Evolutionary conservation across 2,888 invertebrate genomes (phyloP), one percentile per base, ranked within the genome.

Genomic region (Dasysyrphus tricinctus): DNA sequence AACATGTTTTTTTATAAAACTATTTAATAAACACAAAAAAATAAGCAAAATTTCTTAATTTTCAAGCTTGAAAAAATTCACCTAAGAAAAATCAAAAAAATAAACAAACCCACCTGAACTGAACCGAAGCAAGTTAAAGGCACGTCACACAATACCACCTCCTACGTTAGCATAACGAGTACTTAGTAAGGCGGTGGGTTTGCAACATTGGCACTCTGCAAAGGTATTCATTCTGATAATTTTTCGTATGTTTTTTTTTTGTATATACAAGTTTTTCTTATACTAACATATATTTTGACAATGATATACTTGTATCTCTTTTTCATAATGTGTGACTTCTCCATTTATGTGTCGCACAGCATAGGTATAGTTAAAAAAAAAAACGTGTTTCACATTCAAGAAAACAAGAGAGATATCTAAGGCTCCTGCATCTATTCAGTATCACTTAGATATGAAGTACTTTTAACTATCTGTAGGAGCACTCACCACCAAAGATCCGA

Each of bases 271-370:
- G 61, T 44, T 59, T 54, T 37, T 19, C 12, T 19, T 56, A 24
- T 56, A n/a, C n/a, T n/a, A n/a, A n/a, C n/a, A n/a, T n/a, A 29
- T 54, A 47, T 44, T 82, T 77, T 82, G 72, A 78, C 78, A 82
- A 78, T 73, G 72, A 82, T 73, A 82, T 73, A 73, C 73, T 44
- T 61, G 39, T 51, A 49, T 39, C 51, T 67, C 49, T 67, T 42
- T 76, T 72, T 63, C 29, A 54, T 44, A 76, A 57, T 67, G 78
- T 67, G 72, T 73, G 67, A 82, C 82, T 82, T 82, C 82, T 78
- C 78, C 67, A 78, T 82, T 81, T 76, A 54, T 54, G 69, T 69
- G 59, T 65, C 67, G 51, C 42, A 72, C 9, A 39, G 39, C 70
- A 65, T 44, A 72, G 57, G n/a, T 24, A 24, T 24, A 24, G 24